Evolutionary conservation across 2,113 vertebrate genomes (phyloP), one percentile per base, ranked within the genome.

Genomic region (Amia ocellicauda): DNA sequence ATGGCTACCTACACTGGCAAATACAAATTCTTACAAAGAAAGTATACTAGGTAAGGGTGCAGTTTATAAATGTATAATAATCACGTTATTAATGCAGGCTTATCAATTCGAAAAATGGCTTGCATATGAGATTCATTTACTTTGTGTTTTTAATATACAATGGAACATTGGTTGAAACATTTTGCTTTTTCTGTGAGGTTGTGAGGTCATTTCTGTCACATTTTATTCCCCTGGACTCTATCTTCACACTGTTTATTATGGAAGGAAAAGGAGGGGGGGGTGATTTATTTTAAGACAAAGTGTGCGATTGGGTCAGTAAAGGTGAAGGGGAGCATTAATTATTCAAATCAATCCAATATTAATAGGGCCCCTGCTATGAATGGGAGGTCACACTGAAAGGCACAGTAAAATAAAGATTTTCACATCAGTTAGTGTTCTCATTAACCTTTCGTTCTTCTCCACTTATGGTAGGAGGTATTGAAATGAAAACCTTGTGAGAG

Each of bases 291-390:
- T 41, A 27, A 22, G 13, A 23, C 49, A 61, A 22, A 50, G 22
- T 20, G 20, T 50, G 29, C 20, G 11, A 9, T 9, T 51, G 60
- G 47, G 28, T 52, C 49, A 40, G 60, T 13, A 29, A 9, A 28
- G 27, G 24, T 28, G 45, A 29, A 31, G 31, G 31, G 11, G 31
- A 11, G 31, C 2, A 36, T 36, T 36, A 36, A 50, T 52, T 62
- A 62, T 40, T 62, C 47, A 62, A 27, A 62, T 62, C 26, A 56
- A 29, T 56, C 24, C 24, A 29, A 26, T 56, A 56, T 56, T 56
- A 56, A 56, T 56, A 56, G 29, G 16, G 13, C 26, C 53, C 14
- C 11, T 28, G 31, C 5, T 36, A 36, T 36, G 31, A 36, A 36
- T 36, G 1, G 5, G 31, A 3, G 43, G 43, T 47, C 43, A 47